Conservation (phyloP, 2,888 invertebrate genomes). For the Campaea margaritaria region DNA sequence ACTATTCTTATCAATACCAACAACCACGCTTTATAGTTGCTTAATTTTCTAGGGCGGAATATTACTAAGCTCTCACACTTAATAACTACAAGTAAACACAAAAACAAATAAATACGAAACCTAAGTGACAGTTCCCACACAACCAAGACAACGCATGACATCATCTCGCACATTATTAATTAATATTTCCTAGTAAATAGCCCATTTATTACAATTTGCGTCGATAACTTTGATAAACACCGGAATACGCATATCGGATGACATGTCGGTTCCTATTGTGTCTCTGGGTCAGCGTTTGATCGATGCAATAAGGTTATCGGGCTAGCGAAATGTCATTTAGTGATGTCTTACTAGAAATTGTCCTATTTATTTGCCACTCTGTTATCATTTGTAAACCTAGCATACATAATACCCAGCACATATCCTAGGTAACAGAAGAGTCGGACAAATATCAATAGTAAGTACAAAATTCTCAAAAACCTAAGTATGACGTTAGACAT, state of each 20-base stretch:
- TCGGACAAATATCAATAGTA: too few species aligned
- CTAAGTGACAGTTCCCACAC: slow-evolving; percentile 22
- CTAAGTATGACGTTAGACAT: too few species aligned
- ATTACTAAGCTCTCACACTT: too few species aligned
- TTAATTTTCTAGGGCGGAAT: too few species aligned
- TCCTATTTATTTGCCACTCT: slow-evolving; percentile 50
- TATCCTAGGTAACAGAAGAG: too few species aligned
- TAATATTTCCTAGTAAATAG: slow-evolving; percentile 50
- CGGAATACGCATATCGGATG: slow-evolving; percentile 44
- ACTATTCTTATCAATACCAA: too few species aligned
- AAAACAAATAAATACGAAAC: background rate
- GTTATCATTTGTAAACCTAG: slow-evolving; percentile 10
- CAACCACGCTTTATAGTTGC: too few species aligned
- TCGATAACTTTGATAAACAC: slow-evolving; percentile 31
- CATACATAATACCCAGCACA: background rate
- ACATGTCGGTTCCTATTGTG: slow-evolving; percentile 52
- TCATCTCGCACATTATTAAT: slow-evolving; percentile 31
- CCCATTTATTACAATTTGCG: slow-evolving; percentile 47
- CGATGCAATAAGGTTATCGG: slow-evolving; percentile 51
- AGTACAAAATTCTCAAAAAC: too few species aligned
- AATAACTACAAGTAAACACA: background rate
- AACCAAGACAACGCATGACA: slow-evolving; percentile 38
- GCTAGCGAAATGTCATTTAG: slow-evolving; percentile 43
- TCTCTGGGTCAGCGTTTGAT: slow-evolving; percentile 52
- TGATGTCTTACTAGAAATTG: slow-evolving; percentile 40